Evolutionary conservation across 1,140 invertebrate genomes (phyloP).

Genomic region (Bombyx mori): ASM3026992v2 NC_085124.1:1651501-1652000

Average conservation of each 20-base stretch:
- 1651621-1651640: conserved; percentile 89
- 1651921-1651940: too few species aligned
- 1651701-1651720: conserved; percentile 82
- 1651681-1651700: conserved; percentile 91
- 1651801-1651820: too few species aligned
- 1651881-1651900: too few species aligned
- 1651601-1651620: conserved; percentile 77
- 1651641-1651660: conserved; percentile 85
- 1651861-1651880: too few species aligned
- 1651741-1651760: not conserved
- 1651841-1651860: too few species aligned
- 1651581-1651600: conserved; percentile 79
- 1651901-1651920: too few species aligned
- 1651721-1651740: conserved; percentile 10
- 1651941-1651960: too few species aligned
- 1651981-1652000: too few species aligned
- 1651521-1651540: conserved; percentile 76
- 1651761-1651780: too few species aligned
- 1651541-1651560: conserved; percentile 83
- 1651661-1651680: conserved; percentile 83
- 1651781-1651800: too few species aligned
- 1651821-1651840: too few species aligned
- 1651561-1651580: conserved; percentile 71
- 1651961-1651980: too few species aligned
- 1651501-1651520: conserved; percentile 70